Conservation (phyloP, 2,113 vertebrate species). For the Chaenocephalus aceratus region DNA sequence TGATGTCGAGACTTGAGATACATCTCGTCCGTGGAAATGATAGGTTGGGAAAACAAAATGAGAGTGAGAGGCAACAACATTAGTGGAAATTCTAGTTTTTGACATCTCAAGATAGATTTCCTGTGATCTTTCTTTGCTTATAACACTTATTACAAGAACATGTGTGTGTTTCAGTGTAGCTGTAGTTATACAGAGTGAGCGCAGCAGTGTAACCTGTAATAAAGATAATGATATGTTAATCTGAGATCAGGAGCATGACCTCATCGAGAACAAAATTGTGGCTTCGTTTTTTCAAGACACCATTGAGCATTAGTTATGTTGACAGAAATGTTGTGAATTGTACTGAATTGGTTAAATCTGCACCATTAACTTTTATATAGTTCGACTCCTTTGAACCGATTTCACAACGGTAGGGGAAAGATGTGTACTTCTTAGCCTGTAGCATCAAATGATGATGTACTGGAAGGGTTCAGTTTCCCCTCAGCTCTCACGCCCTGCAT, state of each 20-base stretch:
- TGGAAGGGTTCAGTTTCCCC: constrained; percentile 46
- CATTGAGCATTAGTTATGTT: background rate
- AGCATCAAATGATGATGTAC: constrained; percentile 48
- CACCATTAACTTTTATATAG: background rate
- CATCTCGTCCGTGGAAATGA: constrained; percentile 25
- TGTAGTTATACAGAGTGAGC: constrained; percentile 15
- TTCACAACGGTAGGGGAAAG: constrained; percentile 18
- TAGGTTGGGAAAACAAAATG: constrained; percentile 12
- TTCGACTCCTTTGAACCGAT: background rate
- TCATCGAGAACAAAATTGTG: constrained; percentile 37
- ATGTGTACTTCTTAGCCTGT: constrained; percentile 22
- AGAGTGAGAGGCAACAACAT: constrained; percentile 6
- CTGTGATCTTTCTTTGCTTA: constrained; percentile 37
- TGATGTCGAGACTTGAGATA: constrained; percentile 55
- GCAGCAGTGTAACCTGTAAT: constrained; percentile 36
- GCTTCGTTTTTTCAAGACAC: constrained; percentile 20
- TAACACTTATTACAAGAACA: constrained; percentile 35
- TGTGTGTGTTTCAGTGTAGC: constrained; percentile 29
- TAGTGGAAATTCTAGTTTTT: constrained; percentile 20
- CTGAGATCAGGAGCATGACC: constrained; percentile 24
- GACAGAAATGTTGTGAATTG: background rate
- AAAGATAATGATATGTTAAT: constrained; percentile 48
- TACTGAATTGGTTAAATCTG: background rate
- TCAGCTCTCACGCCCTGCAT: constrained; percentile 56
- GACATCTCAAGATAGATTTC: constrained; percentile 24